Evolutionary conservation across 1,140 invertebrate genomes (phyloP).

Genomic region (Scaptodrosophila lebanonensis): DNA sequence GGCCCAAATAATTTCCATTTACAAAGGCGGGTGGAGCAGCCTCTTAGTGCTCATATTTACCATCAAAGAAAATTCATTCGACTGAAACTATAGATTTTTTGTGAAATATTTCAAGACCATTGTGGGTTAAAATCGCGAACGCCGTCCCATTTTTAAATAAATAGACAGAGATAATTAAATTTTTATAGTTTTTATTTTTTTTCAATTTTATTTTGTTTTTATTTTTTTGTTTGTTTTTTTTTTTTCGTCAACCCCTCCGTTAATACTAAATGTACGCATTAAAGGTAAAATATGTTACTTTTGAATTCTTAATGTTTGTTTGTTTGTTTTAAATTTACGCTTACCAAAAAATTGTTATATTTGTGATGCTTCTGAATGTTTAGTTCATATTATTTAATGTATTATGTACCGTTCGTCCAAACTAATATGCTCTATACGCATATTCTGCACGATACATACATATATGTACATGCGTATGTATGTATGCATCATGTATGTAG

Average conservation of each 20-base stretch:
- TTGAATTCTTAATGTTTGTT: conserved; percentile 23
- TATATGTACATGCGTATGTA: too few relatives aligned
- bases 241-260: conserved; percentile 20
- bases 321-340: conserved; percentile 30
- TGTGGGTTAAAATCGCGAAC: too few relatives aligned
- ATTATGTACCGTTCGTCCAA: too few relatives aligned
- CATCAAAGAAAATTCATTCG: too few relatives aligned
- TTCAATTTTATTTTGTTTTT: conserved; percentile 20
- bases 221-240: conserved; percentile 3
- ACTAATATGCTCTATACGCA: too few relatives aligned
- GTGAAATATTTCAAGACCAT: too few relatives aligned
- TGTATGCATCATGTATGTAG: background rate
- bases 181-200: conserved; percentile 8
- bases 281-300: conserved; percentile 60
- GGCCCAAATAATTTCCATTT: too few relatives aligned
- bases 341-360: conserved; percentile 49
- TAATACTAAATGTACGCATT: conserved; percentile 65
- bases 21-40: too few relatives aligned
- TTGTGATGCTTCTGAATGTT: conserved; percentile 23
- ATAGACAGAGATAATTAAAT: conserved; percentile 5
- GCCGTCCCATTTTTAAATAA: too few relatives aligned
- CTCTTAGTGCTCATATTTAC: too few relatives aligned
- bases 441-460: too few relatives aligned
- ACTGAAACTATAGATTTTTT: too few relatives aligned
- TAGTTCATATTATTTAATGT: conserved; percentile 24